Percentiles rank a stretch among this genome's conserved stretches.
These are phyloP conservation scores for Solenodon paradoxus DNA, from an alignment of 2,113 vertebrate species.

Conservation along the genomic window DNA sequence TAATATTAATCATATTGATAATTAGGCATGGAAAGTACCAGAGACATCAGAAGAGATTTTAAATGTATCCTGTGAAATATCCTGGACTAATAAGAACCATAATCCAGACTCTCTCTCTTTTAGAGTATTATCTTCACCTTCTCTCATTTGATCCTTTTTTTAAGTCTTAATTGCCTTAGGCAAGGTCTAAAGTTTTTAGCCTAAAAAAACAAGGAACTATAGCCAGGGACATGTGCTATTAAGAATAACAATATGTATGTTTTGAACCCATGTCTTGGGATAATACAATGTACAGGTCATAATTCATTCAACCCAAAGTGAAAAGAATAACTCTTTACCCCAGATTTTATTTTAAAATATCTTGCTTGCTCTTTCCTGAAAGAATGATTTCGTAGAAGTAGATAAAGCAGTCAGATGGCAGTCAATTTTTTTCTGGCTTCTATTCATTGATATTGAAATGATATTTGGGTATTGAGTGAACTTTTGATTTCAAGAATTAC, in stretches of 20 bases:
- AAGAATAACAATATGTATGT: background rate
- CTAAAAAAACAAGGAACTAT: slow-evolving; percentile 20
- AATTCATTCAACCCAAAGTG: background rate
- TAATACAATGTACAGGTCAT: slow-evolving; percentile 13
- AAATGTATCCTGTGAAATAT: background rate
- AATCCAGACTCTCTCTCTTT: background rate
- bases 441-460: slow-evolving; percentile 46
- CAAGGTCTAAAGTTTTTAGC: background rate
- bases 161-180: background rate
- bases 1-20: background rate
- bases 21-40: background rate
- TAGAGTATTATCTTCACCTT: background rate
- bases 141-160: background rate
- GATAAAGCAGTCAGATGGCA: slow-evolving; percentile 40
- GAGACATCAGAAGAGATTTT: background rate
- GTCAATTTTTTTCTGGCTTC: slow-evolving; percentile 1
- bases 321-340: slow-evolving; percentile 24
- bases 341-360: slow-evolving; percentile 50
- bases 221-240: background rate
- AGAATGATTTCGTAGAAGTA: slow-evolving; percentile 59
- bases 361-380: slow-evolving; percentile 32
- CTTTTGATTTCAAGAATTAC: slow-evolving; percentile 6
- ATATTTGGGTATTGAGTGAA: slow-evolving; percentile 17
- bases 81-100: background rate
- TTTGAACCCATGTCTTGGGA: background rate